Evolutionary conservation across 2,888 invertebrate genomes (phyloP).

Genomic region (Lomographa bimaculata): DNA sequence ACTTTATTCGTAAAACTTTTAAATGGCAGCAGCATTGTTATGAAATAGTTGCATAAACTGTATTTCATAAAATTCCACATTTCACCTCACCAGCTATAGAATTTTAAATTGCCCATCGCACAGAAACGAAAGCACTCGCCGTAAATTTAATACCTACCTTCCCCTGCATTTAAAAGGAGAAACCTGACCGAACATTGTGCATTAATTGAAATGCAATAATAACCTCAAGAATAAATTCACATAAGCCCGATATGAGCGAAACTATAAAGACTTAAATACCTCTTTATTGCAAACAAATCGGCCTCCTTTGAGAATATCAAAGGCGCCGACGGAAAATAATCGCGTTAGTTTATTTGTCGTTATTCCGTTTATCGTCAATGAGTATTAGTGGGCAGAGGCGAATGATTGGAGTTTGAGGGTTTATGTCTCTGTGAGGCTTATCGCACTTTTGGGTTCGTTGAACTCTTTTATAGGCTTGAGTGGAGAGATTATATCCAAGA

Average conservation of each 20-base stretch:
- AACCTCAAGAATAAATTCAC: conserved; percentile 72
- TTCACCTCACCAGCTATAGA: no score
- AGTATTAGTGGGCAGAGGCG: conserved; percentile 45
- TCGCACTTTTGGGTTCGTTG: conserved; percentile 10
- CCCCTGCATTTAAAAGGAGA: conserved; percentile 44
- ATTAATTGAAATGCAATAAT: conserved; percentile 82
- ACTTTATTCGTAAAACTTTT: no score
- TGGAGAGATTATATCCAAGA: no score
- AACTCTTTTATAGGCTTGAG: conserved; percentile 2
- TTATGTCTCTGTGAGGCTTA: conserved; percentile 31
- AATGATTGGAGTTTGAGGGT: conserved; percentile 14
- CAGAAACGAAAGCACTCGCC: conserved; percentile 4
- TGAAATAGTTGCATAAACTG: no score
- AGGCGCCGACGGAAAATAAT: conserved; percentile 62
- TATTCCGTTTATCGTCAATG: conserved; percentile 55
- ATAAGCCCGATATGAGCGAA: conserved; percentile 60
- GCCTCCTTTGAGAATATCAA: conserved; percentile 74
- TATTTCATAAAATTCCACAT: no score
- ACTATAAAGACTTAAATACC: conserved; percentile 59
- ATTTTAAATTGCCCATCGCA: conserved; percentile 1
- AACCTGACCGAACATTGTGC: conserved; percentile 66
- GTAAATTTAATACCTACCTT: conserved; percentile 29
- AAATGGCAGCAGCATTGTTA: no score
- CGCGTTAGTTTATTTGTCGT: conserved; percentile 69
- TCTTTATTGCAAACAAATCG: conserved; percentile 83